Evolutionary conservation across 2,113 vertebrate species (phyloP), one percentile per base, ranked within the genome.

Genomic region (Conger conger): DNA sequence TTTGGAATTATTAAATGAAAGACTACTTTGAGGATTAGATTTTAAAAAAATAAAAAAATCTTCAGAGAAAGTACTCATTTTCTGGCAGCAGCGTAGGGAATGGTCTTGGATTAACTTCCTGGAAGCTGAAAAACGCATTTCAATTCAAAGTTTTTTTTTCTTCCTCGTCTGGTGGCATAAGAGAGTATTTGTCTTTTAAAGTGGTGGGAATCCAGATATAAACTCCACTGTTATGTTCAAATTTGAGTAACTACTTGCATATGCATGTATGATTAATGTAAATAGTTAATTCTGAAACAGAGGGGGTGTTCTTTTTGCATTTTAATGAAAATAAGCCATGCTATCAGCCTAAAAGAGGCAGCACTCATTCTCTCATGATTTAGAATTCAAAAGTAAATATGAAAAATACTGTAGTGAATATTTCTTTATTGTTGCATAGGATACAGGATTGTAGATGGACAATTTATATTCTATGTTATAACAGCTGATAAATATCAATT

Each of bases 1-100:
- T 73, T 73, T 79, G 38, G 35, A 79, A 38, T 40, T 79, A 79
- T 79, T 79, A 50, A 80, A 76, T 81, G 79, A 81, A 79, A 81
- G 83, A 17, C 76, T 30, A 42, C 77, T n/a, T 84, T 84, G 68
- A 73, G 68, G 68, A 73, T 73, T 73, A 33, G 68, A 13, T 33
- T 73, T 9, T 50, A 50, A n/a, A n/a, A 60, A 60, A 60, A 60
- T 11, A 60, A 60, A 60, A 18, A 60, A n/a, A 79, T 35, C n/a
- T 27, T 50, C 20, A 53, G 45, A 53, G 42, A 53, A 40, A 81
- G 42, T 35, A 11, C 36, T 83, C 73, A 53, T 73, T 78, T 76
- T 40, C 30, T 53, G 82, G 42, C 27, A 53, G 42, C 27, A 53
- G 60, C n/a, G 60, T 27, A 68, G 60, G 60, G 20, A 68, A 68